phyloP scores from a whole-genome alignment of 2,888 invertebrate species.

The Phaonia tiefii region DNA sequence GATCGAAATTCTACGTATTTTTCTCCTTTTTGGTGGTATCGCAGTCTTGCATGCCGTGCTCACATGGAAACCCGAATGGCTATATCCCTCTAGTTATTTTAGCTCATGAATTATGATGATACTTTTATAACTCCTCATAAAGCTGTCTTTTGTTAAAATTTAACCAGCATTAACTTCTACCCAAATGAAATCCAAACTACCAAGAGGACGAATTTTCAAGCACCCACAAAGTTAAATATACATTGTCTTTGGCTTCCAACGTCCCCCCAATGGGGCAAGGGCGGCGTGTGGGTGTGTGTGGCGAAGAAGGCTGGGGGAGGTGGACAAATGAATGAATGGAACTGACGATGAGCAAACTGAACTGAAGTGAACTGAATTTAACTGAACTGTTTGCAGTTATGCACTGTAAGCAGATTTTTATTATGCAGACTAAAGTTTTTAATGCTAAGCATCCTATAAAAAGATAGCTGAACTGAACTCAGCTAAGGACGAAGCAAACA shows the following conservation, averaged over 20 bases:
- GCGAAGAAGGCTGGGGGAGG: no score
- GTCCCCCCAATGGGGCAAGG: neutral
- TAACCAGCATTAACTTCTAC: slow-evolving; percentile 46
- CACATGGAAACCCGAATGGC: neutral
- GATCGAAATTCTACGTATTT: no score
- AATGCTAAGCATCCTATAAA: slow-evolving; percentile 43
- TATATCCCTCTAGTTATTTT: slow-evolving; percentile 32
- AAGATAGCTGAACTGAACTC: slow-evolving; percentile 11
- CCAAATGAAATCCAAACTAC: slow-evolving; percentile 28
- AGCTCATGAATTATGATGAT: slow-evolving; percentile 47
- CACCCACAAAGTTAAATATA: slow-evolving; percentile 27
- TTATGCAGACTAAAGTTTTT: slow-evolving; percentile 45
- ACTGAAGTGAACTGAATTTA: slow-evolving; percentile 33
- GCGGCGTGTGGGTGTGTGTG: neutral
- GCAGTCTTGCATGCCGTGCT: slow-evolving; percentile 8
- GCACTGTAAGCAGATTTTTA: slow-evolving; percentile 45
- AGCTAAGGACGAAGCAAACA: neutral
- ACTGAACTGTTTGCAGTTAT: slow-evolving; percentile 41
- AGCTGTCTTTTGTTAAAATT: slow-evolving; percentile 48
- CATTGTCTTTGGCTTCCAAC: slow-evolving; percentile 31
- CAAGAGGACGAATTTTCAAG: slow-evolving; percentile 12
- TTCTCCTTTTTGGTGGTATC: slow-evolving; percentile 1
- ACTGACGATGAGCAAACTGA: slow-evolving; percentile 34
- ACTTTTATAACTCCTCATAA: slow-evolving; percentile 47
- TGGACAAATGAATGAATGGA: neutral